These are phyloP conservation scores for Colletes latitarsis DNA, from an alignment of 1,140 invertebrate genomes.

Conservation along the genomic window DNA sequence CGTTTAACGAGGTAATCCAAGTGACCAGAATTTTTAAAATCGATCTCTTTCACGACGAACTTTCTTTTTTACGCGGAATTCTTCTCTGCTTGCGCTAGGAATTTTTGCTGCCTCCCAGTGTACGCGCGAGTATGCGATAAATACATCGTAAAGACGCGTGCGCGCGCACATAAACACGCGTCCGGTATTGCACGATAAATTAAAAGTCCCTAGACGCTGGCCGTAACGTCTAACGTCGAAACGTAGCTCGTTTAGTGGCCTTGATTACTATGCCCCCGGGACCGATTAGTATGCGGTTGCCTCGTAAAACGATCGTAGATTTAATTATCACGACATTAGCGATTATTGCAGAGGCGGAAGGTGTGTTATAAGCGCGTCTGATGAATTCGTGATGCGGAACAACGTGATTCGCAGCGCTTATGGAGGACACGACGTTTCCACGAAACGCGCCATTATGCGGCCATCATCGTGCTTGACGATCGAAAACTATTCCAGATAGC, in stretches of 20 bases:
- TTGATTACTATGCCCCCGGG: slow-evolving; percentile 34
- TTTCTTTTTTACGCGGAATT: too few relatives aligned
- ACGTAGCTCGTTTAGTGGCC: slow-evolving; percentile 27
- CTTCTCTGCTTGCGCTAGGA: too few relatives aligned
- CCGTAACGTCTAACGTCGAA: background rate
- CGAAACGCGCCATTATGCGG: slow-evolving; percentile 27
- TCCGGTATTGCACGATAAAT: background rate
- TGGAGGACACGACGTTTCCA: background rate
- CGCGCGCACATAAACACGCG: too few relatives aligned
- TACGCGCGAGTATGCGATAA: too few relatives aligned
- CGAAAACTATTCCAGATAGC: background rate
- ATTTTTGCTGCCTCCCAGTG: too few relatives aligned
- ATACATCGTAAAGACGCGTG: too few relatives aligned
- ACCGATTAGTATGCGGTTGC: slow-evolving; percentile 46
- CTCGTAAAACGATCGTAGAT: slow-evolving; percentile 35
- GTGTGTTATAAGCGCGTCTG: slow-evolving; percentile 13
- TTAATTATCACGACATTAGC: slow-evolving; percentile 56
- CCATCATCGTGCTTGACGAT: background rate
- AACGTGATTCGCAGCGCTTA: background rate
- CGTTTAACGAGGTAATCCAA: too few relatives aligned
- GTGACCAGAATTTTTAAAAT: too few relatives aligned
- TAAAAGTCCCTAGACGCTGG: background rate
- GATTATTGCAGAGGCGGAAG: slow-evolving; percentile 10
- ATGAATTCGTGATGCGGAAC: slow-evolving; percentile 35
- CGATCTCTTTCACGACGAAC: too few relatives aligned